These are phyloP conservation scores for Metalampra italica DNA, from an alignment of 2,888 invertebrate genomes.

Conservation along the genomic window DNA sequence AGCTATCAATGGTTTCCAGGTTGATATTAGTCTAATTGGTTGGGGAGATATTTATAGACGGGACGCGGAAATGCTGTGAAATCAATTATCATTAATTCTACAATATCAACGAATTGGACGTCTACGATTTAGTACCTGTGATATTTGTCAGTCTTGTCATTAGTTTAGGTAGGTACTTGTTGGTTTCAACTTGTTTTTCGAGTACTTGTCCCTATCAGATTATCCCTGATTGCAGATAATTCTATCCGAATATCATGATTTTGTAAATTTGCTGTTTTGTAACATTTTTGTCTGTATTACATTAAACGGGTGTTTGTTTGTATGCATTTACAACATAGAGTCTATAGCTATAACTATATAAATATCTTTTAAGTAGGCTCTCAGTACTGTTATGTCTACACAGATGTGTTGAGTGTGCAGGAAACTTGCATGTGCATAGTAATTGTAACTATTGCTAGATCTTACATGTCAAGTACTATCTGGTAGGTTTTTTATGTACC, in stretches of 20 bases:
- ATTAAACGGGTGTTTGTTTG: too few relatives aligned
- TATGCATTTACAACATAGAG: too few relatives aligned
- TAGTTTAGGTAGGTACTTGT: slow-evolving; percentile 20
- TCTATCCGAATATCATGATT: neutral
- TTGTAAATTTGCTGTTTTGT: neutral
- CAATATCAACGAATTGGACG: slow-evolving; percentile 1
- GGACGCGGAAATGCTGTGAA: slow-evolving; percentile 46
- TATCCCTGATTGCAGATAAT: neutral
- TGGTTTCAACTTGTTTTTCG: slow-evolving; percentile 3
- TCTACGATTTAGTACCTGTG: slow-evolving; percentile 13
- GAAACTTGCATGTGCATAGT: too few relatives aligned
- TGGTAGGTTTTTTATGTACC: too few relatives aligned
- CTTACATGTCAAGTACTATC: too few relatives aligned
- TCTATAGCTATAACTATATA: too few relatives aligned
- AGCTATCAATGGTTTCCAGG: slow-evolving; percentile 27
- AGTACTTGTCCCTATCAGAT: slow-evolving; percentile 6
- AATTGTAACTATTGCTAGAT: too few relatives aligned
- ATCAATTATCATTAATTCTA: slow-evolving; percentile 28
- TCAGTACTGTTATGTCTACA: too few relatives aligned
- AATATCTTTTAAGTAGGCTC: too few relatives aligned
- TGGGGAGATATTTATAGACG: slow-evolving; percentile 64
- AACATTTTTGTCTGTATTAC: too few relatives aligned
- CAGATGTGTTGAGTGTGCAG: too few relatives aligned
- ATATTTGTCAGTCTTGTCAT: slow-evolving; percentile 19
- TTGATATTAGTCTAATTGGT: slow-evolving; percentile 44